Evolutionary conservation across 2,888 invertebrate species (phyloP), one percentile per base, ranked within the genome.

Genomic region (Himalopsyche anomala): DNA sequence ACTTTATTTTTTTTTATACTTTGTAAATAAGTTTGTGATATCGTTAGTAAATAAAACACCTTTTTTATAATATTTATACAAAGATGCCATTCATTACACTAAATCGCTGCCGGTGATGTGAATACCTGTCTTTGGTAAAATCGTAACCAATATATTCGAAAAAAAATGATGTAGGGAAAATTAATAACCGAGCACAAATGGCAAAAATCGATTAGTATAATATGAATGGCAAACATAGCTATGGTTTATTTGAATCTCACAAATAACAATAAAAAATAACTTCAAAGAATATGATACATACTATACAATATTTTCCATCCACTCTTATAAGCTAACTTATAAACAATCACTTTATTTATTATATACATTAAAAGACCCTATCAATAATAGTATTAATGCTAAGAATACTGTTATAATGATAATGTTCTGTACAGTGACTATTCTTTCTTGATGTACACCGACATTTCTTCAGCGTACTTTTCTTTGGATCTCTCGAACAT

Each of bases 391-490:
- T 51, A 51, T 51, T 62, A 62, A 15, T 19, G 4, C 62, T 62
- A 62, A 84, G 28, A 84, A 84, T 84, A 84, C 80, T 84, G 84
- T 40, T 6, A 45, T 5, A 55, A 38, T 17, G 42, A 62, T 56
- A 81, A 62, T 12, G 55, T 55, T 55, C 79, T 84, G 62, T 45
- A n/a, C 45, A 40, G 42, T 81, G 36, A 36, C 19, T 79, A 87
- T 90, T 93, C 93, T 87, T 93, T 93, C 89, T 93, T 92, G 88
- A 94, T 94, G 90, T 94, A 95, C 89, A 95, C 94, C 89, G 93
- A 94, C 95, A 96, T 95, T 92, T 96, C 96, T 88, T 94, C 95
- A 84, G 95, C 95, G 91, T 96, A 96, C 90, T 96, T 96, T 90
- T 96, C 96, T 91, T 96, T 96, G 85, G 96, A 96, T 90, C 95